Base-by-base conservation (phyloP, 2,113 vertebrate species). In the Petroica traversi region DNA sequence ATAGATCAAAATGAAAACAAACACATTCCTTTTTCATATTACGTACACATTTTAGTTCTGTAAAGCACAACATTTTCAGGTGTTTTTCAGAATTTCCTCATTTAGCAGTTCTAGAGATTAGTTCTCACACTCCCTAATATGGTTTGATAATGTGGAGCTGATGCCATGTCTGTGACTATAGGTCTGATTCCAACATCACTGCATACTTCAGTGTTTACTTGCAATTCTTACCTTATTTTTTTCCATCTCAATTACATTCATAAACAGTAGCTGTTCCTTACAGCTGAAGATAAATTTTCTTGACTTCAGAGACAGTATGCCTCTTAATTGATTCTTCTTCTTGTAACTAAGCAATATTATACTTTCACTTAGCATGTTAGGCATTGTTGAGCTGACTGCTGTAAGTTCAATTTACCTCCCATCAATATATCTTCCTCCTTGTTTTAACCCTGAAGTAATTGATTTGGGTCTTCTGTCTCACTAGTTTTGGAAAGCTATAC, bases 91-190 rank as follows among this genome's bases (percentile, higher is more conserved):
- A 66, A 49, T 77, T 20, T 52, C 25, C 66, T 63, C 17, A 55
- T 19, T 46, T 90, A 40, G 12, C 18, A 26, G 40, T 75, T 29
- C 11, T 54, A 14, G 18, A 59, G 31, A 36, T 19, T 15, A 19
- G 6, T 76, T 24, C 28, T 64, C 15, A 13, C 20, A 7, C 4
- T 55, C 5, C 10, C 22, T 64, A 64, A 33, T 13, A 31, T 5
- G 19, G 11, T 62, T 55, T 28, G n/a, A 11, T 85, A 18, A 34
- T 29, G 14, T 46, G 8, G 40, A 75, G n/a, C 25, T 83, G 29
- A 20, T 64, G 22, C 2, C 0, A 0, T 36, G 8, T 59, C 36
- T 63, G 40, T 72, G 22, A 20, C 22, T 74, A 7, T 2, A 6
- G 8, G 13, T 88, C 54, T 36, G n/a, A n/a, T 48, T 64, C 31